Evolutionary conservation across 2,797 vertebrate genomes (phyloP).

Genomic region (Sardinella longiceps): DNA sequence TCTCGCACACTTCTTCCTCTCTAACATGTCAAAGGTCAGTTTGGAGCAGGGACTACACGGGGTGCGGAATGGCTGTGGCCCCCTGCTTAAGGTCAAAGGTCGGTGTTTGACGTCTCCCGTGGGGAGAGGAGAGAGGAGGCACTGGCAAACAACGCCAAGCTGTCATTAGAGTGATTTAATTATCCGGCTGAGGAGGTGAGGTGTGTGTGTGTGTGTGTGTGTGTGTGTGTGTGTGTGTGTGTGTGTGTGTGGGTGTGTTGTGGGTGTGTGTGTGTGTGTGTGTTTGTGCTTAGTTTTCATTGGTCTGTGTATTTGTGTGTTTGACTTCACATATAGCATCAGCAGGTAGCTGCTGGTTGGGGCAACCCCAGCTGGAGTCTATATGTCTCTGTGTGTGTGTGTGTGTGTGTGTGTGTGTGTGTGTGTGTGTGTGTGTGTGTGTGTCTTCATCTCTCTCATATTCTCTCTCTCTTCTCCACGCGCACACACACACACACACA

Average conservation of each 20-base stretch:
- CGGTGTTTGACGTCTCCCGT: conserved; percentile 26
- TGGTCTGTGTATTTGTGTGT: no score
- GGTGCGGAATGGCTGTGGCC: conserved; percentile 32
- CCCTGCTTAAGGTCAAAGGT: conserved; percentile 45
- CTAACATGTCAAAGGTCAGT: conserved; percentile 34
- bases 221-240: no score
- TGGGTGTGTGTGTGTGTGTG: no score
- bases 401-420: neutral
- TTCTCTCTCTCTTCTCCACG: neutral
- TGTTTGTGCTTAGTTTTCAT: no score
- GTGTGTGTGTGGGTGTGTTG: no score
- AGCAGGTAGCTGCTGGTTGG: neutral
- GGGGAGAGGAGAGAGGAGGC: conserved; percentile 36
- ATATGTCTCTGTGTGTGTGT: neutral
- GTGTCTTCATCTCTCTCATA: no score
- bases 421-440: neutral
- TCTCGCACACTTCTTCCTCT: neutral
- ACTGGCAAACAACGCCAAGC: conserved; percentile 25
- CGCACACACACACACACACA: neutral
- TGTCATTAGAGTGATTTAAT: conserved; percentile 42
- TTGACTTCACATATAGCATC: no score
- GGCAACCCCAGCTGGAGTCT: neutral
- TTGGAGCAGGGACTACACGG: conserved; percentile 27
- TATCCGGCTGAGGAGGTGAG: conserved; percentile 32
- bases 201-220: neutral